These are phyloP conservation scores for Petrosia ficiformis DNA, from an alignment of 37 sponge, comb jelly and placozoan species.

Conservation along the genomic window DNA sequence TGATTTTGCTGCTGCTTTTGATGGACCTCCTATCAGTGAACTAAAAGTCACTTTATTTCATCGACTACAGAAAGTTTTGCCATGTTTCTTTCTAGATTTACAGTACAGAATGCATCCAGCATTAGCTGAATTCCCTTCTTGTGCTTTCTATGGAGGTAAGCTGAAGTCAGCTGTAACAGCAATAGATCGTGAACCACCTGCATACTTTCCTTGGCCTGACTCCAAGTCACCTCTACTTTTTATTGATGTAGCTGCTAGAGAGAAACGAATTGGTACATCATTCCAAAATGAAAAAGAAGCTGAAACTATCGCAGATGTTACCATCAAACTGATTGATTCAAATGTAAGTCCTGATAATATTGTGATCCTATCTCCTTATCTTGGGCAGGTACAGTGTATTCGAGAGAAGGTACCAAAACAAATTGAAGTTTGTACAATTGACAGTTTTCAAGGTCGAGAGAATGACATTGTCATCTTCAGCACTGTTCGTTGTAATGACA, in stretches of 20 bases:
- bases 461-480: slow-evolving; percentile 72
- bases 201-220: background rate
- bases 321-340: slow-evolving; percentile 21
- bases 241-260: slow-evolving; percentile 34
- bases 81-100: slow-evolving; percentile 47
- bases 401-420: slow-evolving; percentile 5
- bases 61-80: slow-evolving; percentile 39
- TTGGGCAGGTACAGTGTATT: slow-evolving; percentile 65
- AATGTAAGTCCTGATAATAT: slow-evolving; percentile 39
- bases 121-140: slow-evolving; percentile 61
- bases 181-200: background rate
- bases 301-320: slow-evolving; percentile 33
- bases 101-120: slow-evolving; percentile 80
- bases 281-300: slow-evolving; percentile 50
- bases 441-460: slow-evolving; percentile 78
- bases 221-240: slow-evolving; percentile 52
- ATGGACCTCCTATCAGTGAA: slow-evolving; percentile 16
- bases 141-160: slow-evolving; percentile 49
- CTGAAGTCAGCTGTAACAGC: slow-evolving; percentile 34
- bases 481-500: slow-evolving; percentile 45
- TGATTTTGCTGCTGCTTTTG: background rate
- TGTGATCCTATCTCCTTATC: slow-evolving; percentile 71
- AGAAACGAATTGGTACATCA: slow-evolving; percentile 43
- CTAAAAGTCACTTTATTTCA: slow-evolving; percentile 60
- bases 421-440: slow-evolving; percentile 56